Conservation (phyloP, 2,113 vertebrate species). For the Sinocyclocheilus rhinocerous region DNA sequence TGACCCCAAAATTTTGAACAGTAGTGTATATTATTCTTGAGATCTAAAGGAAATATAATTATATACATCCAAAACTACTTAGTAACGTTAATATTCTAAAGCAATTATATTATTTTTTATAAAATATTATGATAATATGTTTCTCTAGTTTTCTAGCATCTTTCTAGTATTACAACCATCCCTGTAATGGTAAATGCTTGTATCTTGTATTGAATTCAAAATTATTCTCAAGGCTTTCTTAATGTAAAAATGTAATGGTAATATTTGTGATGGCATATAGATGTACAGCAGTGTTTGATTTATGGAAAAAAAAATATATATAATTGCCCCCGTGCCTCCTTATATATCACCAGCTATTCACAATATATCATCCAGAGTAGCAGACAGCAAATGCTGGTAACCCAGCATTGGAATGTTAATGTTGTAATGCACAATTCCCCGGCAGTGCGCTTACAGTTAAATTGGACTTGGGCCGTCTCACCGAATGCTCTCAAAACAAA, state of each 20-base stretch:
- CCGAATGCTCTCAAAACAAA: constrained; percentile 49
- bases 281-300: not conserved
- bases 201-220: not conserved
- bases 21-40: too few relatives aligned
- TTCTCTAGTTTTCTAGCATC: not conserved
- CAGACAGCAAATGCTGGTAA: not conserved
- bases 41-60: too few relatives aligned
- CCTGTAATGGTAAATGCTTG: not conserved
- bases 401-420: constrained; percentile 34
- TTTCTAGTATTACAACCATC: not conserved
- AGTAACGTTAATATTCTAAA: not conserved
- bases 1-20: too few relatives aligned
- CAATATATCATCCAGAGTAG: not conserved
- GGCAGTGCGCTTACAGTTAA: constrained; percentile 23
- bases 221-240: not conserved
- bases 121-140: not conserved
- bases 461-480: constrained; percentile 37
- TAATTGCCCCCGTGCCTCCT: not conserved
- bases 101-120: not conserved
- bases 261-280: not conserved
- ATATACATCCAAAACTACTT: too few relatives aligned
- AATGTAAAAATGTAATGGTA: not conserved
- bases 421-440: constrained; percentile 20
- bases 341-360: not conserved
- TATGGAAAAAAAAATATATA: not conserved